Evolutionary conservation across 2,797 vertebrate species (phyloP), one percentile per base, ranked within the genome.

Genomic region (Pelobates cultripes): DNA sequence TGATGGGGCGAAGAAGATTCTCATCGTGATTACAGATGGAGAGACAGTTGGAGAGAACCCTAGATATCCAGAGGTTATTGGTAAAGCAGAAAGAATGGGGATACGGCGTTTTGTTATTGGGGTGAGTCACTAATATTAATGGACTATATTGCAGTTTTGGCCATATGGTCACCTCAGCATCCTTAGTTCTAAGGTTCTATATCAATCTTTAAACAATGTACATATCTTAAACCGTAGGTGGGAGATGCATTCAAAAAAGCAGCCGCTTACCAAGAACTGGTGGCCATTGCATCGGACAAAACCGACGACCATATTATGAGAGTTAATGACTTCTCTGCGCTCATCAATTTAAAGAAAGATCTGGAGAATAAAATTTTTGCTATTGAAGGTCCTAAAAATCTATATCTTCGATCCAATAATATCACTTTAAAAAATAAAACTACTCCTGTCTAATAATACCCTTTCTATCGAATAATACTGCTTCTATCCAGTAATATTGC

Each of bases 291-390:
- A n/a, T 81, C 79, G 7, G 3, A 8, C 7, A 57, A 57, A 28
- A 40, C 66, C 13, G 2, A 66, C 0, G 66, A 89, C 7, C 89
- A 92, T 0, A 68, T 91, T 28, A 88, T 93, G 71, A 73, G 14
- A 4, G 91, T 91, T 12, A 55, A 86, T 64, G 83, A 88, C 77
- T 92, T 91, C 0, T 17, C 73, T 0, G 90, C 88, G 0, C 87
- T 92, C 0, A 42, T 28, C 8, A 84, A 77, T 66, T 88, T 91
- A 78, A 89, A 86, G 83, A 55, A 86, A 14, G 74, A 86, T 40
- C 88, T 93, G 0, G 76, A 90, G 83, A 84, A 91, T 15, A 91
- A 90, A 72, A 92, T 92, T 76, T 93, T 92, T 6, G 84, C 87
- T 6, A 86, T 93, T 0, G 89, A 92, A 79, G 91, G 91, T 91